phyloP scores from a whole-genome alignment of 1,140 invertebrate species.

The Sinonovacula constricta region DNA sequence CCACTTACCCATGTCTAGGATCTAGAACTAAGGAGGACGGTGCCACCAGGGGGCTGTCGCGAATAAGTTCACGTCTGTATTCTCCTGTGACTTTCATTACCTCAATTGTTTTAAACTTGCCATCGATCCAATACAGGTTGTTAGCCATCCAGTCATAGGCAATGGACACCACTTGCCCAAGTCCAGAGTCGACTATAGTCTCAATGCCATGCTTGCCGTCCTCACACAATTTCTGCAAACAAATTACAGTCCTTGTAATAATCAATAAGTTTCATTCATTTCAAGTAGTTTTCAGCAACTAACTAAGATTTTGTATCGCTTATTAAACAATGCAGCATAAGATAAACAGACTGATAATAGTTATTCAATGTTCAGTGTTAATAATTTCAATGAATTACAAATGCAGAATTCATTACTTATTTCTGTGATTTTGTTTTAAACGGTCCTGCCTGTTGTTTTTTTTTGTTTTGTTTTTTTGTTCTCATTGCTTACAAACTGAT shows the following conservation, averaged over 20 bases:
- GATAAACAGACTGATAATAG: neutral
- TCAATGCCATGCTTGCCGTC: slow-evolving; percentile 81
- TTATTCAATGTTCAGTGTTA: neutral
- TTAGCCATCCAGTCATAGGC: slow-evolving; percentile 71
- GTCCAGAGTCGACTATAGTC: slow-evolving; percentile 80
- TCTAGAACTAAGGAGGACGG: slow-evolving; percentile 63
- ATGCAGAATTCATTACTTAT: neutral
- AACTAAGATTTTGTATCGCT: neutral
- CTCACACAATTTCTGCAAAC: slow-evolving; percentile 30
- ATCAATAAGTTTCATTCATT: too few relatives aligned
- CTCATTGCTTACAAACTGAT: too few relatives aligned
- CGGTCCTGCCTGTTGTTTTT: too few relatives aligned
- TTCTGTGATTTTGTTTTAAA: neutral
- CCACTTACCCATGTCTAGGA: slow-evolving; percentile 71
- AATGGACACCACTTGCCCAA: slow-evolving; percentile 55
- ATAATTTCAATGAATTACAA: neutral
- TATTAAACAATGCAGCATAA: too few relatives aligned
- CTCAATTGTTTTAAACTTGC: slow-evolving; percentile 82
- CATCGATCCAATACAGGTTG: slow-evolving; percentile 74
- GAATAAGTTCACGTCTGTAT: slow-evolving; percentile 68
- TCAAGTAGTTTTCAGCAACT: too few relatives aligned
- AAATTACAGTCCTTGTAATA: neutral
- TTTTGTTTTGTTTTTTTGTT: too few relatives aligned
- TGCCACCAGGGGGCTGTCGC: slow-evolving; percentile 26
- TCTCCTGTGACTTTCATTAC: slow-evolving; percentile 86